A percentile compares a stretch with the other conserved stretches of the same genome.
These are phyloP conservation scores for Trypoxylon attenuatum DNA, from an alignment of 2,888 invertebrate species.

Conservation along the genomic window DNA sequence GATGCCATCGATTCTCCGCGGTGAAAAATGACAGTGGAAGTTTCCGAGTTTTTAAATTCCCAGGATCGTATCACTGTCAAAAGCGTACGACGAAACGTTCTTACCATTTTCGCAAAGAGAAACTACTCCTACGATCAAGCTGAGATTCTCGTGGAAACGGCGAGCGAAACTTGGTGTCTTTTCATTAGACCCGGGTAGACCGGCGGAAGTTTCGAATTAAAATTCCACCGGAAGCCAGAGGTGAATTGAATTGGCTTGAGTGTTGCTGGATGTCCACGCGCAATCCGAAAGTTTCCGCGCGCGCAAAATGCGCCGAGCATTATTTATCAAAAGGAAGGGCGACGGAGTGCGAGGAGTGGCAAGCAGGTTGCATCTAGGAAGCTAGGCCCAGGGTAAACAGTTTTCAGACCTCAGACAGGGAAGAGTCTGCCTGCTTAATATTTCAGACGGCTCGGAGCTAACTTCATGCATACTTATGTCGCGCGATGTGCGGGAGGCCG, in stretches of 20 bases:
- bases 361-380: no score
- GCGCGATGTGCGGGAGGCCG: constrained; percentile 47
- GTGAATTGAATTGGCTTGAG: constrained; percentile 37
- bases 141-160: no score
- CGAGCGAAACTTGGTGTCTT: no score
- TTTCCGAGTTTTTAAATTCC: no score
- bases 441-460: constrained; percentile 62
- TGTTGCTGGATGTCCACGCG: constrained; percentile 1
- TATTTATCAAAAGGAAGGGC: constrained; percentile 68
- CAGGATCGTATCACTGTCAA: no score
- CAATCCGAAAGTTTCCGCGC: constrained; percentile 51
- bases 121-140: no score
- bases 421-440: constrained; percentile 63
- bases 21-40: no score
- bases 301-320: constrained; percentile 63
- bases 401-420: constrained; percentile 44
- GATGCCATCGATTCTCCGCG: no score
- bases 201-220: constrained; percentile 35
- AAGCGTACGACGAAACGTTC: no score
- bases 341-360: constrained; percentile 43
- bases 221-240: constrained; percentile 30
- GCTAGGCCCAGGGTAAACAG: constrained; percentile 58
- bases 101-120: no score
- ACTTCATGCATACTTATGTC: constrained; percentile 67
- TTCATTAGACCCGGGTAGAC: constrained; percentile 31